phyloP scores from a whole-genome alignment of 2,888 invertebrate genomes.

The Diplolepis rosae region DNA sequence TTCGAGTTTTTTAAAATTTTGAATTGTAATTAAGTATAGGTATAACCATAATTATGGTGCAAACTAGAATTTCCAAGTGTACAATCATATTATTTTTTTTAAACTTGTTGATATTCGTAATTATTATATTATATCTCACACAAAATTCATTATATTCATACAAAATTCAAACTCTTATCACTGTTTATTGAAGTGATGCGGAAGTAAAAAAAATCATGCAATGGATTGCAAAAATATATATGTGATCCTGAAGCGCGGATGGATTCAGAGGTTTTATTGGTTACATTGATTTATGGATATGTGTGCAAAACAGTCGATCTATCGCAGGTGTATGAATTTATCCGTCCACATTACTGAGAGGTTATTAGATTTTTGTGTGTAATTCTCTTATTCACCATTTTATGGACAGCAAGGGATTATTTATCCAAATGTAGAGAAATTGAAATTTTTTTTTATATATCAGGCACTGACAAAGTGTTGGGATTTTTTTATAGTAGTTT shows the following conservation, averaged over 20 bases:
- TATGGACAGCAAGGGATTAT: constrained; percentile 14
- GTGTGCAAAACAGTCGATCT: constrained; percentile 46
- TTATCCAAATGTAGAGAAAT: not conserved
- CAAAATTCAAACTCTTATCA: constrained; percentile 53
- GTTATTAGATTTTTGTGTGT: constrained; percentile 45
- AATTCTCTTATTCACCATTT: constrained; percentile 25
- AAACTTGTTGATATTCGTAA: too few species aligned
- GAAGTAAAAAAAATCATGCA: constrained; percentile 37
- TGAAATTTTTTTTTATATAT: not conserved
- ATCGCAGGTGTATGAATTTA: constrained; percentile 37
- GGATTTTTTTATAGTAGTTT: not conserved
- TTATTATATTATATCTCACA: not conserved
- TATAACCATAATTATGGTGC: too few species aligned
- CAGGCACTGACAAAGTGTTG: not conserved
- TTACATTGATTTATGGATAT: constrained; percentile 18
- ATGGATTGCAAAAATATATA: constrained; percentile 29
- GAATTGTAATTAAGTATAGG: too few species aligned
- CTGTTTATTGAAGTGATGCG: constrained; percentile 58
- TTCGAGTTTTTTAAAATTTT: too few species aligned
- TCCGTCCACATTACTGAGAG: constrained; percentile 26
- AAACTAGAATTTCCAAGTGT: too few species aligned
- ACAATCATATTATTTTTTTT: too few species aligned
- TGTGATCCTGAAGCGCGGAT: constrained; percentile 14
- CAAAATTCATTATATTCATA: not conserved
- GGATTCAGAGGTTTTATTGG: constrained; percentile 41